Evolutionary conservation across 2,797 vertebrate species (phyloP).

Genomic region (Vespertilio murinus): DNA sequence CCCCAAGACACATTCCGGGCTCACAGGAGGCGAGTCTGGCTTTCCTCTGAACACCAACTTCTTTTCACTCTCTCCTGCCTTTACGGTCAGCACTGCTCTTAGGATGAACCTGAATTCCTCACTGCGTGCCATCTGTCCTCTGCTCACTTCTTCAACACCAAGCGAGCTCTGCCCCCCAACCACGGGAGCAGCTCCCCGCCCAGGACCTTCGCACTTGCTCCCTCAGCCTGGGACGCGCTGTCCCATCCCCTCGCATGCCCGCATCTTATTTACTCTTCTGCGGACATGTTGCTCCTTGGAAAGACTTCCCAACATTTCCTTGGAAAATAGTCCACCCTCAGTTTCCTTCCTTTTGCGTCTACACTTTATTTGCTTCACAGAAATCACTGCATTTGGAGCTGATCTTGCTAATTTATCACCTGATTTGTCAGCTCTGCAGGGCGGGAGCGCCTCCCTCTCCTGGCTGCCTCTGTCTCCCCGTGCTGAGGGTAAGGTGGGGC

Average conservation of each 20-base stretch:
- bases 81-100: background rate
- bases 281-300: background rate
- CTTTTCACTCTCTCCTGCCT: background rate
- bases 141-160: background rate
- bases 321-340: background rate
- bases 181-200: background rate
- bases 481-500: background rate
- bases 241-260: background rate
- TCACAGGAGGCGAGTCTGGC: background rate
- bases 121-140: rapidly evolving
- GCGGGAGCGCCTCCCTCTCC: too few relatives aligned
- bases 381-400: background rate
- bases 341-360: background rate
- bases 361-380: background rate
- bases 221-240: background rate
- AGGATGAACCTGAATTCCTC: background rate
- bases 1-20: background rate
- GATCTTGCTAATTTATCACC: background rate
- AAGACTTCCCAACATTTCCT: background rate
- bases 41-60: background rate
- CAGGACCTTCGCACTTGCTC: background rate
- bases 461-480: background rate
- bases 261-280: background rate
- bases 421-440: background rate
- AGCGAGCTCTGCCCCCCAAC: rapidly evolving